A percentile compares a stretch with the other conserved stretches of the same genome.
These are phyloP conservation scores for Hymenochirus boettgeri DNA, from an alignment of 2,113 vertebrate species.

Conservation along the genomic window DNA sequence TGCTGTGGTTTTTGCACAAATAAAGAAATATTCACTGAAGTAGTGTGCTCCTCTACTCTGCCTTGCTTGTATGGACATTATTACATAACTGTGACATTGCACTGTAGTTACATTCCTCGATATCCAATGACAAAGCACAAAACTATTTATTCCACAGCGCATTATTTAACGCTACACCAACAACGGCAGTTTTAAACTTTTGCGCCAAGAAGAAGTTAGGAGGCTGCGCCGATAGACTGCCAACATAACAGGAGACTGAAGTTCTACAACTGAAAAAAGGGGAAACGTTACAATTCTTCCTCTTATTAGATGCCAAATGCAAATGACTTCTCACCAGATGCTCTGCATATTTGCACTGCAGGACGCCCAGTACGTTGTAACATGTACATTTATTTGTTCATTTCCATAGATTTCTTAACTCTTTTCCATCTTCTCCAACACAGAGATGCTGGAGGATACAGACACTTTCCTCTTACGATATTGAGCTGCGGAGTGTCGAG, in stretches of 20 bases:
- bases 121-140: too few species aligned
- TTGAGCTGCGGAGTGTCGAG: too few species aligned
- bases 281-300: constrained; percentile 25
- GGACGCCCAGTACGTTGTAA: constrained; percentile 2
- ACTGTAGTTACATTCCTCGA: too few species aligned
- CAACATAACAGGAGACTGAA: constrained; percentile 34
- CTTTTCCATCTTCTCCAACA: neutral
- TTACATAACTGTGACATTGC: too few species aligned
- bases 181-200: constrained; percentile 29
- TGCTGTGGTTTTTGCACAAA: too few species aligned
- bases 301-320: constrained; percentile 7
- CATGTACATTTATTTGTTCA: constrained; percentile 17
- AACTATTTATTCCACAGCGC: too few species aligned
- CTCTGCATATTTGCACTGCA: constrained; percentile 21
- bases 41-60: too few species aligned
- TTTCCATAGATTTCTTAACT: constrained; percentile 8
- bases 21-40: too few species aligned
- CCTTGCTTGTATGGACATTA: too few species aligned
- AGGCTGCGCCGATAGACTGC: constrained; percentile 23
- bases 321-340: constrained; percentile 32
- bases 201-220: constrained; percentile 30
- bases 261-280: constrained; percentile 13
- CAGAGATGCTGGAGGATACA: too few species aligned
- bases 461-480: too few species aligned
- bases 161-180: constrained; percentile 27